Percentiles rank a stretch among this genome's conserved stretches.
Conservation (phyloP, 2,113 vertebrate species). For the Pipa parva region DNA sequence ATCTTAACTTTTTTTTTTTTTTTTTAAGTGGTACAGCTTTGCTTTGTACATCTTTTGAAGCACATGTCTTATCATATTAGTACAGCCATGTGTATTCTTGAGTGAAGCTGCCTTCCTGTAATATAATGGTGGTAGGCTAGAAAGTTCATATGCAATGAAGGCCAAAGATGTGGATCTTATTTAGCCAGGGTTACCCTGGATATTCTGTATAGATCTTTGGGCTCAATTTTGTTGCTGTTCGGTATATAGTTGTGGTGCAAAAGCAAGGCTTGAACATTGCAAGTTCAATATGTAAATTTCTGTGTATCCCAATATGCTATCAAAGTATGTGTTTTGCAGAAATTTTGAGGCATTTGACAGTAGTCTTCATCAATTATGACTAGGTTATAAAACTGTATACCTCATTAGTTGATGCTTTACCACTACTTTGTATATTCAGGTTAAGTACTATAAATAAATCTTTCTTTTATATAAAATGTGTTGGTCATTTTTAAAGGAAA, state of each 20-base stretch:
- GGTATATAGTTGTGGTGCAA: conserved; percentile 51
- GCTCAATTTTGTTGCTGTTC: conserved; percentile 63
- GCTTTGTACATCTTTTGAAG: conserved; percentile 51
- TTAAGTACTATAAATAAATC: conserved; percentile 71
- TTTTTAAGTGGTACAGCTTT: conserved; percentile 31
- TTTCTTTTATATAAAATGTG: conserved; percentile 49
- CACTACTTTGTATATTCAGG: conserved; percentile 87
- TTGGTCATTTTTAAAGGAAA: background rate
- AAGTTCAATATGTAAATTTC: conserved; percentile 45
- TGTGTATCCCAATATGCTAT: conserved; percentile 38
- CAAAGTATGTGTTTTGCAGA: conserved; percentile 28
- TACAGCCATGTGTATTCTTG: conserved; percentile 62
- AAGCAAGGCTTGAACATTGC: conserved; percentile 30
- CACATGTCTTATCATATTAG: conserved; percentile 67
- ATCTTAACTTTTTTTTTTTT: conserved; percentile 13
- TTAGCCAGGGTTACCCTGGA: conserved; percentile 76
- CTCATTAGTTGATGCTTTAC: conserved; percentile 55
- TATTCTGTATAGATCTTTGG: conserved; percentile 72
- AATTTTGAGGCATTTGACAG: conserved; percentile 19
- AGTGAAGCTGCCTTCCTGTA: conserved; percentile 64
- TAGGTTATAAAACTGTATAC: conserved; percentile 36
- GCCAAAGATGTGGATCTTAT: conserved; percentile 75
- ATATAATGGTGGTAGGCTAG: conserved; percentile 62
- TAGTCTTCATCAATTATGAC: conserved; percentile 34
- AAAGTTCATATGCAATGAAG: conserved; percentile 70